A percentile compares a stretch with the other conserved stretches of the same genome.
phyloP scores from a whole-genome alignment of 2,113 vertebrate genomes.

The Myanophis thanlyinensis region DNA sequence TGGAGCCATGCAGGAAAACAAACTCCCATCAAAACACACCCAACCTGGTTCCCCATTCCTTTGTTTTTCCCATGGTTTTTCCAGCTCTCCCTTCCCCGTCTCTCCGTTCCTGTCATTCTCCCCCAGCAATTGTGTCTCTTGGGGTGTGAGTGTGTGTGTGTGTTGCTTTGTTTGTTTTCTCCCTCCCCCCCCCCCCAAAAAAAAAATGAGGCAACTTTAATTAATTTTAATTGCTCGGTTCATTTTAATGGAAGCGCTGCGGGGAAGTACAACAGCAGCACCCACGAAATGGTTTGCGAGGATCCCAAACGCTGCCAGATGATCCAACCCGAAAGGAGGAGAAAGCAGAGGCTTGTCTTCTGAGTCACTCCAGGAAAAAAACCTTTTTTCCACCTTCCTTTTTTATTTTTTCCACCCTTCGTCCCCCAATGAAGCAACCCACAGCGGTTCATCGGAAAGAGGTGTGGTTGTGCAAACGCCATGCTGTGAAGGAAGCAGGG shows the following conservation, averaged over 20 bases:
- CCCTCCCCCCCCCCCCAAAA: too few relatives aligned
- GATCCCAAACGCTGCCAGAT: slow-evolving; percentile 56
- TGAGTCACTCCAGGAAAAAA: slow-evolving; percentile 52
- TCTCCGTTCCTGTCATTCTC: slow-evolving; percentile 44
- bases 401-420: not conserved
- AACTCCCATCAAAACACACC: slow-evolving; percentile 62
- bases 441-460: slow-evolving; percentile 39
- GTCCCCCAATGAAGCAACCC: slow-evolving; percentile 22
- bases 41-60: slow-evolving; percentile 61
- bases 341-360: not conserved
- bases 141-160: not conserved
- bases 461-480: slow-evolving; percentile 54
- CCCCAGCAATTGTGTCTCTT: slow-evolving; percentile 52
- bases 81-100: slow-evolving; percentile 18
- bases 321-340: slow-evolving; percentile 49
- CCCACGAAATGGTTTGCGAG: slow-evolving; percentile 59
- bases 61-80: slow-evolving; percentile 44
- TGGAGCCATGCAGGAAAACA: slow-evolving; percentile 12
- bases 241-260: slow-evolving; percentile 70
- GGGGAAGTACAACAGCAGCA: slow-evolving; percentile 59
- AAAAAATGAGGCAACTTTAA: slow-evolving; percentile 59
- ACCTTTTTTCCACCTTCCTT: slow-evolving; percentile 6
- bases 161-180: not conserved
- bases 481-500: not conserved
- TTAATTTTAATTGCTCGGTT: slow-evolving; percentile 72